phyloP scores from a whole-genome alignment of 2,113 vertebrate species.

The Colistium nudipinnis region DNA sequence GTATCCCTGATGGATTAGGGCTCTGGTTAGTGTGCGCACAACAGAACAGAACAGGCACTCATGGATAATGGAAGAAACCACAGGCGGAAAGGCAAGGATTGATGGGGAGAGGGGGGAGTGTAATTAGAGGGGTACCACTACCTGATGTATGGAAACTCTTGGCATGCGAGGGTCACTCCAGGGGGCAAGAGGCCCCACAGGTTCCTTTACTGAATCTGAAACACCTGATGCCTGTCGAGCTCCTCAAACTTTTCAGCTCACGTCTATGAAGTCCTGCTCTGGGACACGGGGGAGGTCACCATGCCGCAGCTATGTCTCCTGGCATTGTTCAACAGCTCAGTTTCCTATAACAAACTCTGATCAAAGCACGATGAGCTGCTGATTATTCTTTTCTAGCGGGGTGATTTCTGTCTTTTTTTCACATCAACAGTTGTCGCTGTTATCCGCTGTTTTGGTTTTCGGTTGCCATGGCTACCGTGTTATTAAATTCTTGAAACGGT shows the following conservation, averaged over 20 bases:
- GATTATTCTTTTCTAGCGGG: constrained; percentile 40
- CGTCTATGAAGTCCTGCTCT: constrained; percentile 8
- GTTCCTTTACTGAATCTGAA: constrained; percentile 59
- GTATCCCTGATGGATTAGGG: constrained; percentile 69
- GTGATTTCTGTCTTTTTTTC: constrained; percentile 41
- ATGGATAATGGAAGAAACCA: constrained; percentile 71
- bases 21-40: constrained; percentile 69
- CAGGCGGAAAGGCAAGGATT: constrained; percentile 60
- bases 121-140: constrained; percentile 68
- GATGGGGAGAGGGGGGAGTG: constrained; percentile 17
- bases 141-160: constrained; percentile 65
- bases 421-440: constrained; percentile 50
- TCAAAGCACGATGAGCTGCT: constrained; percentile 60
- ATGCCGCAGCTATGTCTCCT: constrained; percentile 16
- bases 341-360: constrained; percentile 50
- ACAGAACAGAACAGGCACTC: constrained; percentile 63
- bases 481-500: constrained; percentile 38
- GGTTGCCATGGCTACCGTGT: constrained; percentile 61
- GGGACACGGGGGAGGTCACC: constrained; percentile 6
- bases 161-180: constrained; percentile 67
- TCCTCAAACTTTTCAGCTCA: constrained; percentile 46
- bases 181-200: constrained; percentile 64
- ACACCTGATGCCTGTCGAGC: constrained; percentile 70
- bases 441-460: constrained; percentile 55
- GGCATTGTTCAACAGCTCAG: constrained; percentile 35